Base-by-base conservation (phyloP, 2,888 invertebrate genomes). In the Acleris literana region DNA sequence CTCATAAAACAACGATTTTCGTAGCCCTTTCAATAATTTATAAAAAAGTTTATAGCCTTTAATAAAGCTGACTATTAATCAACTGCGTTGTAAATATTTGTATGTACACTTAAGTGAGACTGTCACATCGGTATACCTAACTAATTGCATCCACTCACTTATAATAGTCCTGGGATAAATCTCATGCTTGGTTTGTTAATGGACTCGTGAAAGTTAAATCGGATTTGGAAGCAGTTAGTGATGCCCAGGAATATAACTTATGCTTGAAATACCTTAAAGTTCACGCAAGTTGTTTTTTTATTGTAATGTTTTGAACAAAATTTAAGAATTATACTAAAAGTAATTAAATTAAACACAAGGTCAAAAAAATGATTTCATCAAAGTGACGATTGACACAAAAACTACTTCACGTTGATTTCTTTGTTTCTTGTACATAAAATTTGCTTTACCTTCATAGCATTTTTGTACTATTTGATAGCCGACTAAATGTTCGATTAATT, bases 181-280 rank as follows among this genome's bases (percentile, higher is more conserved):
- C 55, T 61, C 60, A 44, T 55, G 65, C 49, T 61, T 55, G 51
- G 56, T 66, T 66, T 62, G 25, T 56, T 62, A 66, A 66, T 57
- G 66, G 62, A 57, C 57, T 51, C 46, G 66, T 46, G 61, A 66
- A 66, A 66, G 66, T 57, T 33, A 66, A 65, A 65, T 66, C 52
- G 52, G 17, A 33, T 53, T 66, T 66, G 57, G 57, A 66, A 51
- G 66, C 62, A 58, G 51, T 43, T 66, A 66, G 57, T 7, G 25
- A 33, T 55, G 60, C 29, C 56, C 43, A 18, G 29, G 56, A 49
- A 56, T 56, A 57, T 53, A 66, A 62, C 46, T 62, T 62, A 62
- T 53, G 60, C 46, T 43, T 54, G 48, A 29, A 59, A 59, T 65
- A 55, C 64, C 59, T 54, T 60, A 29, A 49, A 49, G 55, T 29